Evolutionary conservation across 2,113 vertebrate genomes (phyloP), one percentile per base, ranked within the genome.

Genomic region (Phoenicopterus ruber): DNA sequence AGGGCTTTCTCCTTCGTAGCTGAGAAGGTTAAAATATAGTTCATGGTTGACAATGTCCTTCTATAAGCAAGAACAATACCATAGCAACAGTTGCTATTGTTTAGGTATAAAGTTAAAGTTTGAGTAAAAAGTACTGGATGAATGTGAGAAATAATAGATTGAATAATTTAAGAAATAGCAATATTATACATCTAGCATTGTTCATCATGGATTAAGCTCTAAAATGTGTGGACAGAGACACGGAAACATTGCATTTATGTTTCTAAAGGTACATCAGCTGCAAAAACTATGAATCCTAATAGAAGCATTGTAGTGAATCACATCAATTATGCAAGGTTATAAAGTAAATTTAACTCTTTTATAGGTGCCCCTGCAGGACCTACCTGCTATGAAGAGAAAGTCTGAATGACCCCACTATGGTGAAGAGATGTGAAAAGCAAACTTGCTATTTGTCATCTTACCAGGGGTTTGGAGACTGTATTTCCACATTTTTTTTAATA

Each of bases 41-140:
- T 91, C 77, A n/a, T 54, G 25, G 40, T n/a, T 93, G 65, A 82
- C 17, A 63, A 46, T 36, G 46, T 85, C 61, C 46, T 65, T 63
- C 62, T 54, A 34, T 80, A 84, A 87, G 49, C 20, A 36, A 82
- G 73, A 95, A 73, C n/a, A 84, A 46, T 42, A 90, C 70, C 78
- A 82, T 90, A 69, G 93, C 81, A 95, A 94, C 93, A 82, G 84
- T 65, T 79, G 47, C 52, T 71, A 9, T 81, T 90, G 69, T 92
- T 93, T 90, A 76, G 47, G 7, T 88, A 65, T n/a, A 65, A 82
- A 40, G 11, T 57, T 62, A 36, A 89, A 71, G 18, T 84, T 57
- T 74, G n/a, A 79, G 70, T 34, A 69, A 94, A 57, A 63, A 74
- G 25, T 69, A 40, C 52, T 49, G 34, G 14, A 77, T 11, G 6